Percentiles rank a stretch among this genome's conserved stretches.
Conservation (phyloP, 2,888 invertebrate species). For the Drosophila yooni region DNA sequence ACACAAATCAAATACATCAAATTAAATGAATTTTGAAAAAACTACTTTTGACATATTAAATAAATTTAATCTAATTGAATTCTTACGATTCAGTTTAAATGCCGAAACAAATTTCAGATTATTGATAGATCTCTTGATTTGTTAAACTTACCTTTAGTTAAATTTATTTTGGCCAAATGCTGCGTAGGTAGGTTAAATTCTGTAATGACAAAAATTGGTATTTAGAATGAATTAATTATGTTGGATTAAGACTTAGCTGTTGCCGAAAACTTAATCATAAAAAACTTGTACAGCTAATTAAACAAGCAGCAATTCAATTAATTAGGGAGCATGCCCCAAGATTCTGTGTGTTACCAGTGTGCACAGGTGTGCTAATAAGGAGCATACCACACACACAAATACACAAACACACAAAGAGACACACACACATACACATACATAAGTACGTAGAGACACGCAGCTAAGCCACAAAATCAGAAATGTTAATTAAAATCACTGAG, state of each 20-base stretch:
- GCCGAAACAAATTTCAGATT: background rate
- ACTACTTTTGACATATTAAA: background rate
- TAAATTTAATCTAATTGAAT: background rate
- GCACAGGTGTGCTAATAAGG: conserved; percentile 73
- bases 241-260: conserved; percentile 45
- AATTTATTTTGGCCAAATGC: conserved; percentile 11
- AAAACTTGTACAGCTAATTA: conserved; percentile 68
- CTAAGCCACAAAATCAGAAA: conserved; percentile 76
- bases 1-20: background rate
- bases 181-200: conserved; percentile 23
- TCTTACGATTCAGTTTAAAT: background rate
- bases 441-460: conserved; percentile 9
- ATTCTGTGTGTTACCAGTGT: conserved; percentile 42
- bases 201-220: conserved; percentile 49
- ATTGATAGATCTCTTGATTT: background rate
- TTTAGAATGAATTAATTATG: conserved; percentile 51
- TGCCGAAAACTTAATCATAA: conserved; percentile 56
- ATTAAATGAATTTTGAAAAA: background rate
- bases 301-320: conserved; percentile 77
- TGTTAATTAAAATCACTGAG: conserved; percentile 79
- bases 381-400: conserved; percentile 20
- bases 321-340: conserved; percentile 37
- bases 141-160: conserved; percentile 33
- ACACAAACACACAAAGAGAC: conserved; percentile 14
- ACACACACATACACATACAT: conserved; percentile 13